Conservation (phyloP, 2,888 invertebrate genomes). For the Heliconius hortense region DNA sequence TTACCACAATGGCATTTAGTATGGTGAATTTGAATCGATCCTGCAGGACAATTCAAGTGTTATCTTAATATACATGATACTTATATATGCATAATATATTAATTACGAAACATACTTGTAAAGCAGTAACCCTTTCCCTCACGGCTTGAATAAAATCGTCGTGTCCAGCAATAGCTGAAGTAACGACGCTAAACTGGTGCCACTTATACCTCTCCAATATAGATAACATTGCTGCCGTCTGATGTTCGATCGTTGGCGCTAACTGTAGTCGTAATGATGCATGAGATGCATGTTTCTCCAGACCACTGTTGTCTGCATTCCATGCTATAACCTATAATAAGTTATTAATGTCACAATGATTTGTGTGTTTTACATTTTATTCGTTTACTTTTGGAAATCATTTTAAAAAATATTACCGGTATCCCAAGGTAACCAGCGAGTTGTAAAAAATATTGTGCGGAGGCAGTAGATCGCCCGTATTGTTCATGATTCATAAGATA, state of each 20-base stretch:
- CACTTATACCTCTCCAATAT: conserved; percentile 97
- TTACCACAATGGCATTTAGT: conserved; percentile 92
- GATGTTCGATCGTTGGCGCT: conserved; percentile 98
- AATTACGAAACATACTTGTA: conserved; percentile 82
- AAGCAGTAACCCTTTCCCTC: conserved; percentile 91
- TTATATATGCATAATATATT: background rate
- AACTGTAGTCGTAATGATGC: conserved; percentile 95
- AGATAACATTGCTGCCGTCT: conserved; percentile 97
- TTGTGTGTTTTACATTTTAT: conserved; percentile 35
- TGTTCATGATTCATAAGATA: conserved; percentile 98
- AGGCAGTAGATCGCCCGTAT: conserved; percentile 95
- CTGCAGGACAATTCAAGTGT: conserved; percentile 47
- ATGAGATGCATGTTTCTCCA: conserved; percentile 90
- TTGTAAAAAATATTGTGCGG: conserved; percentile 96
- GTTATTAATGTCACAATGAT: background rate
- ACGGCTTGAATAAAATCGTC: conserved; percentile 98
- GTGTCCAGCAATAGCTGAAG: conserved; percentile 96
- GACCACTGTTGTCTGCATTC: conserved; percentile 98
- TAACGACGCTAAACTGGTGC: conserved; percentile 97
- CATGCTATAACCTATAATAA: conserved; percentile 82
- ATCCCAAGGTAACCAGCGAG: conserved; percentile 96
- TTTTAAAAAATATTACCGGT: conserved; percentile 83
- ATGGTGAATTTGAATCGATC: conserved; percentile 88
- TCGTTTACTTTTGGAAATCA: conserved; percentile 21
- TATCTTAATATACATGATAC: too few relatives aligned